These are phyloP conservation scores for Calyptomena viridis DNA, from an alignment of 2,113 vertebrate genomes.

Conservation along the genomic window DNA sequence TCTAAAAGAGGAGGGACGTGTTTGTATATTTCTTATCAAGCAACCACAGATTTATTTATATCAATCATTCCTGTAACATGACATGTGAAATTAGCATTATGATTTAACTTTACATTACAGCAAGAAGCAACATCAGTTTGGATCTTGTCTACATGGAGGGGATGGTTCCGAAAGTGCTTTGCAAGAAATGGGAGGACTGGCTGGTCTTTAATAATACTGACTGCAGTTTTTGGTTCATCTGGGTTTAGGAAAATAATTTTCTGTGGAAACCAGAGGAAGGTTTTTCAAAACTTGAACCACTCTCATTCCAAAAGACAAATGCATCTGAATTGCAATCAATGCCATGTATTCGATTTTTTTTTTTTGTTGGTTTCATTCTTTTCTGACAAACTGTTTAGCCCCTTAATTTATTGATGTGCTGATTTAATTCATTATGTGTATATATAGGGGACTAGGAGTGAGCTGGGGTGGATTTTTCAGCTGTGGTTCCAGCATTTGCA, in stretches of 20 bases:
- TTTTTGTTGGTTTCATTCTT: neutral
- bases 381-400: neutral
- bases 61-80: slow-evolving; percentile 52
- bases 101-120: neutral
- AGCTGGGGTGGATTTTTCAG: neutral
- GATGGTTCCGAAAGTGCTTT: neutral
- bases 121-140: neutral
- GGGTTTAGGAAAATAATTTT: neutral
- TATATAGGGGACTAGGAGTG: neutral
- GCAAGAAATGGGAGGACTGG: neutral
- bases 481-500: neutral
- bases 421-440: neutral
- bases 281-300: neutral
- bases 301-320: neutral
- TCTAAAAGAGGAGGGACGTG: neutral
- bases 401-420: neutral
- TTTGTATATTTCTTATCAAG: slow-evolving; percentile 14
- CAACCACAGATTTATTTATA: slow-evolving; percentile 53
- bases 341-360: neutral
- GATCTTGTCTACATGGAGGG: neutral
- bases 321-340: neutral
- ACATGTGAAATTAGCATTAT: slow-evolving; percentile 25
- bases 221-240: neutral
- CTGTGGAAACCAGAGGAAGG: neutral
- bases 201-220: neutral